Conservation (phyloP, 2,888 invertebrate genomes). For the Spicauda simplicius region DNA sequence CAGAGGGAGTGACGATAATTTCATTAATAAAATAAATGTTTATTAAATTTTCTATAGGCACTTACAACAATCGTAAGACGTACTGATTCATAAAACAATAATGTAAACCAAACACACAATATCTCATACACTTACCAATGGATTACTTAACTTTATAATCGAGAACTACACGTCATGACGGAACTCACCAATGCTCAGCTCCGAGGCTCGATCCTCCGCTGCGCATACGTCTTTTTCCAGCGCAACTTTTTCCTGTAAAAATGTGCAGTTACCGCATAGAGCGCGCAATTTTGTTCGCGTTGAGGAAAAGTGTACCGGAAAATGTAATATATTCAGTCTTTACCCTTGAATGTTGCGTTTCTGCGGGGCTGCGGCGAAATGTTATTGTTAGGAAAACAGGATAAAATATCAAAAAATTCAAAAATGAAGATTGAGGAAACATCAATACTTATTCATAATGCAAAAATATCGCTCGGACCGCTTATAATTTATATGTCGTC, state of each 20-base stretch:
- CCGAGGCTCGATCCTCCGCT: slow-evolving; percentile 70
- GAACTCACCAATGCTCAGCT: slow-evolving; percentile 69
- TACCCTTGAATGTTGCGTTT: neutral
- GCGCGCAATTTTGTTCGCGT: neutral
- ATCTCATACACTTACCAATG: too few relatives aligned
- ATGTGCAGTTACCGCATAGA: neutral
- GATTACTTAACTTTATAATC: too few relatives aligned
- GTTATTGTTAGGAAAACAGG: neutral
- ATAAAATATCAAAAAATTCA: neutral
- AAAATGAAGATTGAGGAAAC: neutral
- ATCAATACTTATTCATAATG: too few relatives aligned
- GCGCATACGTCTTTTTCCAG: slow-evolving; percentile 71
- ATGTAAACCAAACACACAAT: neutral
- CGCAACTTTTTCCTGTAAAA: slow-evolving; percentile 70
- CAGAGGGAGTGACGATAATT: too few relatives aligned
- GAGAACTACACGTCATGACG: neutral
- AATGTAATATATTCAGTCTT: slow-evolving; percentile 4
- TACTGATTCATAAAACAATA: too few relatives aligned
- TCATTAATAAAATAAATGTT: too few relatives aligned
- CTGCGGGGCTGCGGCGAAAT: neutral
- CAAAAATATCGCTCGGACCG: too few relatives aligned
- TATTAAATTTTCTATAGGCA: too few relatives aligned
- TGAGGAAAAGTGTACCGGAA: slow-evolving; percentile 8
- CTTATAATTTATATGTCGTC: too few relatives aligned
- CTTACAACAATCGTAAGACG: too few relatives aligned